phyloP scores from a whole-genome alignment of 2,888 invertebrate species.

The Quadriops clusia region DNA sequence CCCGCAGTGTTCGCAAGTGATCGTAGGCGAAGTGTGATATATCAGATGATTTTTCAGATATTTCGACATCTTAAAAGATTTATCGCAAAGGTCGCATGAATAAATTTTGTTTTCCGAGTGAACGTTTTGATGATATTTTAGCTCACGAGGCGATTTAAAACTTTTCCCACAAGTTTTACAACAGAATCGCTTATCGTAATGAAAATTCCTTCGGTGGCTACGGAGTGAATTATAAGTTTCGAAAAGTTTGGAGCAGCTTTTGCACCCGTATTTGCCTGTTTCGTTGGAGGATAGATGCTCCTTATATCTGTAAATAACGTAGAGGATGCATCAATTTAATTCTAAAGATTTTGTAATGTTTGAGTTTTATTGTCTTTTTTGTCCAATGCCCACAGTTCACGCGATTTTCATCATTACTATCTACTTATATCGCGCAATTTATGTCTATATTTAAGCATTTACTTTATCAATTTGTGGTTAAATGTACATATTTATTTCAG shows the following conservation, averaged over 20 bases:
- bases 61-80: slow-evolving; percentile 33
- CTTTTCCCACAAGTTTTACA: slow-evolving; percentile 43
- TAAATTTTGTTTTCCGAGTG: slow-evolving; percentile 43
- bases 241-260: not conserved
- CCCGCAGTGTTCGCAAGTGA: slow-evolving; percentile 10
- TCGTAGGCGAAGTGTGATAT: too few species aligned
- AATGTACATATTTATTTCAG: too few species aligned
- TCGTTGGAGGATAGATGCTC: not conserved
- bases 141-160: slow-evolving; percentile 41
- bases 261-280: not conserved
- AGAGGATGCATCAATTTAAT: too few species aligned
- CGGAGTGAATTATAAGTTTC: not conserved
- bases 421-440: too few species aligned
- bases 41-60: slow-evolving; percentile 1
- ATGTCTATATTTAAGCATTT: too few species aligned
- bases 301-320: too few species aligned
- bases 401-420: too few species aligned
- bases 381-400: too few species aligned
- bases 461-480: too few species aligned
- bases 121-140: slow-evolving; percentile 41
- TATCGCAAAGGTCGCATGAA: slow-evolving; percentile 42
- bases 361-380: too few species aligned
- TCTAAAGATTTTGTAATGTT: too few species aligned
- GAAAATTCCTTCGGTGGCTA: slow-evolving; percentile 3
- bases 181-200: slow-evolving; percentile 36